phyloP scores from a whole-genome alignment of 2,797 vertebrate species.

The Oreochromis grahami region DNA sequence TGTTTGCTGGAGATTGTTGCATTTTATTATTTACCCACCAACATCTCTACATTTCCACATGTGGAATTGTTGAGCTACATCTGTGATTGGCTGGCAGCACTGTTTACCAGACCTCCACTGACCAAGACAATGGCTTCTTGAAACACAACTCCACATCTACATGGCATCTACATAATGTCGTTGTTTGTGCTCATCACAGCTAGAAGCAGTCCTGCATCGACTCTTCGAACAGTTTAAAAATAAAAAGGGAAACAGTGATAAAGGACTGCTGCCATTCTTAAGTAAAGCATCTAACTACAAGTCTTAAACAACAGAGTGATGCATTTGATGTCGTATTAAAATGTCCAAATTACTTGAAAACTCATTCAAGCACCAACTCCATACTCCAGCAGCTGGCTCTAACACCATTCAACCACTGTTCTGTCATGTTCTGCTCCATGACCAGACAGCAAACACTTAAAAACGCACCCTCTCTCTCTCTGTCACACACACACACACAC shows the following conservation, averaged over 20 bases:
- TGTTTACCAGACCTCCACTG: neutral
- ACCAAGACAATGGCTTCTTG: neutral
- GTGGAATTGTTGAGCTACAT: neutral
- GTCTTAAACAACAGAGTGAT: neutral
- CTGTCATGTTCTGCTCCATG: slow-evolving; percentile 31
- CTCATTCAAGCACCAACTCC: neutral
- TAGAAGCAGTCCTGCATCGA: neutral
- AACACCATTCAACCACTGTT: neutral
- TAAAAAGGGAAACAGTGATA: neutral
- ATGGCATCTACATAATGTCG: neutral
- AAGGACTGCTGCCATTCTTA: neutral
- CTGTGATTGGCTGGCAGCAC: neutral
- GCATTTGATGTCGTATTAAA: neutral
- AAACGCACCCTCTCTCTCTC: neutral
- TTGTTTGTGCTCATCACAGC: neutral
- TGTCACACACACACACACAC: neutral
- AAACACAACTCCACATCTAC: neutral
- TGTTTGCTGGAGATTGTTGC: neutral
- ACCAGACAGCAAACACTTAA: neutral
- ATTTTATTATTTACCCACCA: neutral
- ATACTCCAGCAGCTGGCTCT: neutral
- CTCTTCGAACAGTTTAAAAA: neutral
- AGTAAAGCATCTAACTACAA: neutral
- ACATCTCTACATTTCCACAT: neutral
- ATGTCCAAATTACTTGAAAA: neutral